A percentile compares a stretch with the other conserved stretches of the same genome.
These are phyloP conservation scores for Musca vetustissima DNA, from an alignment of 1,140 invertebrate species.

Conservation along the genomic window DNA sequence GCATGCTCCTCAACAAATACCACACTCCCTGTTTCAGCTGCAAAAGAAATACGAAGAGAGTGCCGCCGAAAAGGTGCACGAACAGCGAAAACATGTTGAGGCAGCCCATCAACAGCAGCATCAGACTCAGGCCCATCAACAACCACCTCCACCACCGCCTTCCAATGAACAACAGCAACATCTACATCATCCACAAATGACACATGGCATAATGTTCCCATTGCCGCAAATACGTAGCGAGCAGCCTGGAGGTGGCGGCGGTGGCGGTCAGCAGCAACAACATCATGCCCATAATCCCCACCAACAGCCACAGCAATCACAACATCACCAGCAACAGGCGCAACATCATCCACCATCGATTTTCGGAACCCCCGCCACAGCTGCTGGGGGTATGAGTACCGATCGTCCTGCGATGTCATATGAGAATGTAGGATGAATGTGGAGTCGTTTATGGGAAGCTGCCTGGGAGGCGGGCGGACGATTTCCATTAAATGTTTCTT, in stretches of 20 bases:
- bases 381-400: conserved; percentile 37
- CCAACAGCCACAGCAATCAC: conserved; percentile 34
- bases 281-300: conserved; percentile 47
- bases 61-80: conserved; percentile 40
- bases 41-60: conserved; percentile 52
- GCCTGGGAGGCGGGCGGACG: conserved; percentile 48
- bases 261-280: conserved; percentile 37
- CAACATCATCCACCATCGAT: conserved; percentile 43
- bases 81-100: conserved; percentile 47
- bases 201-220: conserved; percentile 53
- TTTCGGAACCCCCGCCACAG: conserved; percentile 34
- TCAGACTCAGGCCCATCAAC: conserved; percentile 43
- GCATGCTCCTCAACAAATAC: conserved; percentile 45
- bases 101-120: conserved; percentile 43
- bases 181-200: conserved; percentile 50
- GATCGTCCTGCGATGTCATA: conserved; percentile 52
- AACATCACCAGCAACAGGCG: conserved; percentile 38
- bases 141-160: conserved; percentile 46
- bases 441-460: conserved; percentile 55
- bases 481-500: conserved; percentile 36
- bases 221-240: conserved; percentile 46
- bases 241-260: conserved; percentile 29
- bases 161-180: conserved; percentile 49
- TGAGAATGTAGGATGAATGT: conserved; percentile 54
- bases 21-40: conserved; percentile 42